A percentile compares a stretch with the other conserved stretches of the same genome.
Evolutionary conservation across 2,113 vertebrate genomes (phyloP).

Genomic region (Archilochus colubris): DNA sequence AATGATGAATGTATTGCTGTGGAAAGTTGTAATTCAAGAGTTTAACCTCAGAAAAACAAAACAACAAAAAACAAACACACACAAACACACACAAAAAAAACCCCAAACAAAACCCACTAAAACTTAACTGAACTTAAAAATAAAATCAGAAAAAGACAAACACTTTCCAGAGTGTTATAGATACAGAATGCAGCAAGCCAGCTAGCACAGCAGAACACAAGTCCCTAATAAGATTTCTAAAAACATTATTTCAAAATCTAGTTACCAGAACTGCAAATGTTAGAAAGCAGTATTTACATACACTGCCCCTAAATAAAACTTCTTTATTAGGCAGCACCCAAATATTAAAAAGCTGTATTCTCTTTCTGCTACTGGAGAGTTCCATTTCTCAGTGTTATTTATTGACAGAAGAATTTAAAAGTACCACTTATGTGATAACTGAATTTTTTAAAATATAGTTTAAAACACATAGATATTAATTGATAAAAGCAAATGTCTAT

Average conservation of each 20-base stretch:
- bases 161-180: background rate
- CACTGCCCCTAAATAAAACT: background rate
- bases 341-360: background rate
- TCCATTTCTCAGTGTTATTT: background rate
- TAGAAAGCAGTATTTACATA: background rate
- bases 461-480: background rate
- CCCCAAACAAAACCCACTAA: too few species aligned
- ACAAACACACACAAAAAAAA: too few species aligned
- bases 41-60: background rate
- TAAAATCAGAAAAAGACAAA: background rate
- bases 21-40: background rate
- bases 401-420: background rate
- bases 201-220: background rate
- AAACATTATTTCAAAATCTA: background rate
- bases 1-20: background rate
- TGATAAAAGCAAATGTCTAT: background rate
- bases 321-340: background rate
- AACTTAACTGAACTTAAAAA: background rate
- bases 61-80: background rate
- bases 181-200: background rate
- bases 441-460: background rate
- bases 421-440: background rate
- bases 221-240: background rate
- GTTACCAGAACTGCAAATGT: background rate
- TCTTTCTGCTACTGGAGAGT: background rate